Percentiles rank a stretch among this genome's conserved stretches.
These are phyloP conservation scores for Discoglossus pictus DNA, from an alignment of 2,797 vertebrate genomes.

Conservation along the genomic window DNA sequence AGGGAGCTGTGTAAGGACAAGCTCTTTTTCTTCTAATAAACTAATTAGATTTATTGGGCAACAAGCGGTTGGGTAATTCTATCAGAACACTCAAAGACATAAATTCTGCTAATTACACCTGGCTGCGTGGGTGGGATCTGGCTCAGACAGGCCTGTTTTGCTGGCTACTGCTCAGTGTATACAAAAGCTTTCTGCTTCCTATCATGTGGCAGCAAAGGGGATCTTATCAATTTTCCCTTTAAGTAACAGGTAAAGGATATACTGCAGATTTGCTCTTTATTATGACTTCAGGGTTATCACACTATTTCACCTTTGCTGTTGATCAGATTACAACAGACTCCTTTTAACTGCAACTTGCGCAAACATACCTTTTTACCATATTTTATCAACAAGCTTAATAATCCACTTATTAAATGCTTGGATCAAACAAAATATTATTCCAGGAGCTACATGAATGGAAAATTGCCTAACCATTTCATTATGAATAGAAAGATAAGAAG, in stretches of 20 bases:
- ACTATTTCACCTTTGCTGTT: too few species aligned
- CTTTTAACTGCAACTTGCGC: background rate
- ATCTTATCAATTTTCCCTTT: too few species aligned
- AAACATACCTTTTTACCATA: background rate
- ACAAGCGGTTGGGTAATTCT: slow-evolving; percentile 10
- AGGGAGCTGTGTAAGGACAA: too few species aligned
- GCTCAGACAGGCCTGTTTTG: too few species aligned
- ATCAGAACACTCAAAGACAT: background rate
- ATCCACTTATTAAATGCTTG: slow-evolving; percentile 20
- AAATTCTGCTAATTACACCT: slow-evolving; percentile 6
- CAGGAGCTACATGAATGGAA: too few species aligned
- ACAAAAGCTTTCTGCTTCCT: background rate
- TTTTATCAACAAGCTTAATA: slow-evolving; percentile 12
- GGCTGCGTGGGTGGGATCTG: background rate
- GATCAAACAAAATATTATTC: slow-evolving; percentile 11
- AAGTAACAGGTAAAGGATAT: too few species aligned
- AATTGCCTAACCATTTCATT: slow-evolving; percentile 14
- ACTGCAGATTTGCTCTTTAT: too few species aligned
- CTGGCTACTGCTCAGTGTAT: background rate
- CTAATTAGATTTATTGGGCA: background rate
- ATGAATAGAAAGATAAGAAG: slow-evolving; percentile 2
- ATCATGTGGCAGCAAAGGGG: too few species aligned
- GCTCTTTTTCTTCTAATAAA: too few species aligned
- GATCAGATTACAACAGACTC: background rate
- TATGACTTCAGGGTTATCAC: too few species aligned